Percentiles rank a stretch among this genome's conserved stretches.
Evolutionary conservation across 2,113 vertebrate genomes (phyloP).

Genomic region (Trochalopteron elliotii): DNA sequence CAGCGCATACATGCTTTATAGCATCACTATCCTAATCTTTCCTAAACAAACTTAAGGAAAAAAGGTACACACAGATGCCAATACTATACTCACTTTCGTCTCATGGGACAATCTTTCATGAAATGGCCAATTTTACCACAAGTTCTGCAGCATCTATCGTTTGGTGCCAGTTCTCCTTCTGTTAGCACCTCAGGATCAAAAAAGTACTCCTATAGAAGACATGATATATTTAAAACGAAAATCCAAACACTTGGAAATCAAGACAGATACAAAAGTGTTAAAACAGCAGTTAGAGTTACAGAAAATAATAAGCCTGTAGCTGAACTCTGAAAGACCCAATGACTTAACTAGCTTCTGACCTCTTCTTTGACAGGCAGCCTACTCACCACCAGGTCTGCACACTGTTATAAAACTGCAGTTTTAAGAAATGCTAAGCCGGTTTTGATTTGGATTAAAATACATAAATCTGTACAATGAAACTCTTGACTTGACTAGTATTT

Average conservation of each 20-base stretch:
- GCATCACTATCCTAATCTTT: background rate
- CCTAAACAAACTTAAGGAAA: background rate
- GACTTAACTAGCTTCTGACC: background rate
- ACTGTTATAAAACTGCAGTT: background rate
- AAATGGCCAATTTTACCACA: conserved; percentile 98
- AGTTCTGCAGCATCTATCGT: conserved; percentile 93
- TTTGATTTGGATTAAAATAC: background rate
- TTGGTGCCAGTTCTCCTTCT: conserved; percentile 91
- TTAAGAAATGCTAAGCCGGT: background rate
- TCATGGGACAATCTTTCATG: conserved; percentile 93
- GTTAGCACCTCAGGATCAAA: conserved; percentile 93
- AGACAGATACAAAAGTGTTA: background rate
- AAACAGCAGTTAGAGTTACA: background rate
- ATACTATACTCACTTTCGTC: conserved; percentile 81
- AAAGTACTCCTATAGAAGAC: conserved; percentile 86
- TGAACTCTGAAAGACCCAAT: background rate
- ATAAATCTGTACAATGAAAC: background rate
- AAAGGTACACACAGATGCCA: background rate
- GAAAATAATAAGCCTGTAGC: background rate
- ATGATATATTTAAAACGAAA: background rate
- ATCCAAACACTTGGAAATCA: background rate
- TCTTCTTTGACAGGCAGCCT: background rate
- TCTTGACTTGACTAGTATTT: background rate
- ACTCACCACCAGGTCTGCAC: background rate
- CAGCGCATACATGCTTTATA: background rate